Conservation (phyloP, 2,888 invertebrate genomes). For the Calephelis perditalis region DNA sequence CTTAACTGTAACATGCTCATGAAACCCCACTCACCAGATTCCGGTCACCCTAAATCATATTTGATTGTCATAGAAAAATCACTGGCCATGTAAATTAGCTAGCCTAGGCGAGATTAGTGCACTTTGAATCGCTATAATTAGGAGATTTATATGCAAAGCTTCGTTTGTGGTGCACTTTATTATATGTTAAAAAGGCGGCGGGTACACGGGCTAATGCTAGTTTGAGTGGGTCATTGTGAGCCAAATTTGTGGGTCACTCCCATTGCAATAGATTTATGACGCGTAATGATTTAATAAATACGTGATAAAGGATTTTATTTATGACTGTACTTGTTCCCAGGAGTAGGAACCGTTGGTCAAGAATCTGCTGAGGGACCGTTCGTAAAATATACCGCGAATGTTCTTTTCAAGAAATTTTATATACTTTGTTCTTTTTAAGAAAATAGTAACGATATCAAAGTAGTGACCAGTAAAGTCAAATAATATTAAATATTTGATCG, state of each 20-base stretch:
- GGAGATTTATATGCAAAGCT: conserved; percentile 77
- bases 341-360: conserved; percentile 38
- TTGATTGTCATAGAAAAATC: conserved; percentile 54
- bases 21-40: conserved; percentile 32
- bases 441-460: too few species aligned
- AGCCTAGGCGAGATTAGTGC: conserved; percentile 63
- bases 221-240: conserved; percentile 55
- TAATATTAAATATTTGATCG: too few species aligned
- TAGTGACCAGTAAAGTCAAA: too few species aligned
- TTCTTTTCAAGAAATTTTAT: background rate
- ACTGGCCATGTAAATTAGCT: conserved; percentile 59
- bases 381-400: background rate
- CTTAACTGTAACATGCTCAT: conserved; percentile 18
- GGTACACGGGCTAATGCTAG: conserved; percentile 59
- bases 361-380: conserved; percentile 29
- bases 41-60: conserved; percentile 64
- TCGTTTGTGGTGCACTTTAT: conserved; percentile 71
- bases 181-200: conserved; percentile 59
- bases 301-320: conserved; percentile 66
- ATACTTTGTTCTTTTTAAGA: too few species aligned
- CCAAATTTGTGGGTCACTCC: conserved; percentile 70
- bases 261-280: conserved; percentile 66
- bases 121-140: conserved; percentile 68
- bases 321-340: conserved; percentile 43
- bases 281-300: conserved; percentile 63